Percentiles rank a stretch among this genome's conserved stretches.
Conservation (phyloP, 2,797 vertebrate species). For the Anguilla megastoma region DNA sequence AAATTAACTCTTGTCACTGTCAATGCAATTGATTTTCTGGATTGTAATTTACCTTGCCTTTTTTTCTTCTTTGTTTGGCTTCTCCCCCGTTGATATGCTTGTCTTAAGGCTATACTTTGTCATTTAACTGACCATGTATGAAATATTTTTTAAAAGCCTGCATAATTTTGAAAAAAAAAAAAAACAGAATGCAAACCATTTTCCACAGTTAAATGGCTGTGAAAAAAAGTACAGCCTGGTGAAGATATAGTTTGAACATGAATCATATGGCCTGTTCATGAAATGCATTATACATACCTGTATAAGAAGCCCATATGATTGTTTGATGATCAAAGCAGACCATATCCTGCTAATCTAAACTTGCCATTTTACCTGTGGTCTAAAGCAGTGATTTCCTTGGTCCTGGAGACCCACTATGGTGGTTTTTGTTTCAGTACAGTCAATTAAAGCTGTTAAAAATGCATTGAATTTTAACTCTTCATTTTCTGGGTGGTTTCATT, state of each 20-base stretch:
- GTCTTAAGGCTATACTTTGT: not conserved
- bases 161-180: not conserved
- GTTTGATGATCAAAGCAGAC: not conserved
- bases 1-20: slow-evolving; percentile 54
- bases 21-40: slow-evolving; percentile 66
- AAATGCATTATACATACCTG: not conserved
- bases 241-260: not conserved
- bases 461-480: no score
- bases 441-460: no score
- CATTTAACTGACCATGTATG: not conserved
- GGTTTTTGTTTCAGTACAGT: no score
- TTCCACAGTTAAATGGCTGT: no score
- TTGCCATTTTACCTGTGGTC: not conserved
- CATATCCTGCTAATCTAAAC: not conserved
- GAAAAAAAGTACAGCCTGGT: no score
- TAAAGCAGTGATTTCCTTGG: no score
- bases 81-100: not conserved
- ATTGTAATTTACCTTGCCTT: slow-evolving; percentile 49
- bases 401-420: no score
- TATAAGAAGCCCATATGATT: not conserved
- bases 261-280: not conserved
- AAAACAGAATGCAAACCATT: not conserved
- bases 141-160: not conserved
- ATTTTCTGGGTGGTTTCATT: no score
- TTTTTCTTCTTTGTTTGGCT: not conserved